A percentile compares a stretch with the other conserved stretches of the same genome.
Evolutionary conservation across 2,888 invertebrate species (phyloP).

Genomic region (Meghimatium bilineatum): DNA sequence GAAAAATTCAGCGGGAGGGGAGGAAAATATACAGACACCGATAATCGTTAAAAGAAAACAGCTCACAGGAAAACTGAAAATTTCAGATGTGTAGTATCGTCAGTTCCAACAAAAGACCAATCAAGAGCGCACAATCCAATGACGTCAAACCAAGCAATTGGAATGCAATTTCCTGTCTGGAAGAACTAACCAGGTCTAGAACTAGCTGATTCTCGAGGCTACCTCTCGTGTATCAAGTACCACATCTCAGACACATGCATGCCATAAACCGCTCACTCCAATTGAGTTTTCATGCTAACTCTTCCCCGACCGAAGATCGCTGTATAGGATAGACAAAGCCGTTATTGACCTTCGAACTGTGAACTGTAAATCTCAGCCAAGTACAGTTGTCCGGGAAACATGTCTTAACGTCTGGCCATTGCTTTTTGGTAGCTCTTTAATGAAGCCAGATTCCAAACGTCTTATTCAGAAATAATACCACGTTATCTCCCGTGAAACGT

Average conservation of each 20-base stretch:
- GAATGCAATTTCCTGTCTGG: constrained; percentile 2
- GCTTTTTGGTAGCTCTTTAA: neutral
- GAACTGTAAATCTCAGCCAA: neutral
- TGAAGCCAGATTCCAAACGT: neutral
- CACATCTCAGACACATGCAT: neutral
- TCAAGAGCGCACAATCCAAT: neutral
- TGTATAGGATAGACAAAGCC: neutral
- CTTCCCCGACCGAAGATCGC: neutral
- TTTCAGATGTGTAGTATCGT: neutral
- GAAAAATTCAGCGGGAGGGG: no score
- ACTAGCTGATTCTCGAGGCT: neutral
- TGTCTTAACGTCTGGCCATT: neutral
- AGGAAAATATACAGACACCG: no score
- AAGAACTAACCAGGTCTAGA: neutral
- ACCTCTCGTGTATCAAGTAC: neutral
- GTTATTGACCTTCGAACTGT: neutral
- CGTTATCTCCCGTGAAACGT: neutral
- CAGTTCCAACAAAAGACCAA: neutral
- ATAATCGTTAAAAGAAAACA: no score
- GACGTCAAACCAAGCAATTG: neutral
- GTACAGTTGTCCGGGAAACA: neutral
- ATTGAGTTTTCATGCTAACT: neutral
- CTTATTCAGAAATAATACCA: neutral
- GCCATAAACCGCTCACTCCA: neutral
- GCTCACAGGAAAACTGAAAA: neutral